Conservation (phyloP, 2,888 invertebrate genomes). For the Harmothoe impar region DNA sequence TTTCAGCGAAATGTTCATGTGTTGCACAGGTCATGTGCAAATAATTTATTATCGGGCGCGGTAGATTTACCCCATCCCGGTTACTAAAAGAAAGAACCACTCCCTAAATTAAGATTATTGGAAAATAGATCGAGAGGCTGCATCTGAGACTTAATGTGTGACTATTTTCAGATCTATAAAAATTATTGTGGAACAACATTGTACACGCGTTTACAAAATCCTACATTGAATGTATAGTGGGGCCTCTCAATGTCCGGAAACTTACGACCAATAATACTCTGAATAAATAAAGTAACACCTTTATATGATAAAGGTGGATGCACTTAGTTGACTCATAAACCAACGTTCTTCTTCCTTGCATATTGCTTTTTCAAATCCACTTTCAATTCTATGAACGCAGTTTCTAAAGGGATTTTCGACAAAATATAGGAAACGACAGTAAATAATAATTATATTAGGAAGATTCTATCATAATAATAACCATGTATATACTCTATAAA, state of each 20-base stretch:
- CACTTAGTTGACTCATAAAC: not conserved
- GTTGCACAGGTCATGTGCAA: no score
- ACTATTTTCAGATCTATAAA: slow-evolving; percentile 5
- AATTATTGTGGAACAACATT: not conserved
- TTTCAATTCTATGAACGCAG: not conserved
- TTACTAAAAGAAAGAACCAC: no score
- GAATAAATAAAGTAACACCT: slow-evolving; percentile 28
- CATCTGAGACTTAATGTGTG: slow-evolving; percentile 1
- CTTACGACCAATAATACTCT: not conserved
- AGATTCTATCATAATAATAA: not conserved
- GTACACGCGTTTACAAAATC: not conserved
- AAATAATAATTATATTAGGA: not conserved
- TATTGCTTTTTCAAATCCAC: not conserved
- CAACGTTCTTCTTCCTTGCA: not conserved
- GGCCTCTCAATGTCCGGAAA: not conserved
- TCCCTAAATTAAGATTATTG: not conserved
- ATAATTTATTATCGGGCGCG: no score
- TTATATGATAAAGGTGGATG: not conserved
- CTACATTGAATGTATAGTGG: not conserved
- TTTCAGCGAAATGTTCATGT: no score
- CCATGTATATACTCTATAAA: not conserved
- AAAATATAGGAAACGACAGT: not conserved
- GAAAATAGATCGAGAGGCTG: not conserved
- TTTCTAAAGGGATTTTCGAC: not conserved
- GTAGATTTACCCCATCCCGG: no score